Percentiles rank a stretch among this genome's conserved stretches.
Evolutionary conservation across 2,797 vertebrate genomes (phyloP).

Genomic region (Channallabes apus): DNA sequence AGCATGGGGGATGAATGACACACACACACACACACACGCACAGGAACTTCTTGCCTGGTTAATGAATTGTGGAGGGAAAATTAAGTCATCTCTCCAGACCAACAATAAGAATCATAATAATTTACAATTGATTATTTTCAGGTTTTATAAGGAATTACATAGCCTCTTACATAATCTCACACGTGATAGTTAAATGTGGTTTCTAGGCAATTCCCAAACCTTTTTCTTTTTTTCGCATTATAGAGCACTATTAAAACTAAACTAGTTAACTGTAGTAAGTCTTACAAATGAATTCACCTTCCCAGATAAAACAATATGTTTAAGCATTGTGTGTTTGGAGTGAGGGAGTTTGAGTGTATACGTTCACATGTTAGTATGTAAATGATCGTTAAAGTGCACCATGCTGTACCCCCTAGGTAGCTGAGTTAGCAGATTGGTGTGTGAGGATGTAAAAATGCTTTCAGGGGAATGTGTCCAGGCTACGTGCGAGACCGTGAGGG

Average conservation of each 20-base stretch:
- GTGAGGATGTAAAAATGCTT: conserved; percentile 10
- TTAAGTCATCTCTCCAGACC: not conserved
- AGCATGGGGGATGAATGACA: conserved; percentile 43
- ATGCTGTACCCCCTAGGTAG: conserved; percentile 6
- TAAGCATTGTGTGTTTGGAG: not conserved
- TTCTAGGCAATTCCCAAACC: not conserved
- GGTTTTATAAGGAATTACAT: too few relatives aligned
- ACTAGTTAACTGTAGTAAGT: not conserved
- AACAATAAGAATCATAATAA: not conserved
- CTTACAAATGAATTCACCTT: not conserved
- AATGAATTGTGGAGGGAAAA: not conserved
- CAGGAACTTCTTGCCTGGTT: not conserved
- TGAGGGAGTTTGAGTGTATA: not conserved
- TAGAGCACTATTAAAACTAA: not conserved
- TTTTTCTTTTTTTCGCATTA: not conserved
- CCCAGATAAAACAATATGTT: not conserved
- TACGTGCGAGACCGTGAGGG: not conserved
- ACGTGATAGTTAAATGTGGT: not conserved
- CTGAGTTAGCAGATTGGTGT: not conserved
- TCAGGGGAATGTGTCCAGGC: conserved; percentile 8
- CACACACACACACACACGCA: conserved; percentile 26
- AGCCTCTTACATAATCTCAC: not conserved
- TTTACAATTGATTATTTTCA: not conserved
- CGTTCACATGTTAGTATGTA: not conserved
- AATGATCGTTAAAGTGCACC: not conserved